A percentile compares a stretch with the other conserved stretches of the same genome.
Conservation (phyloP, 2,888 invertebrate genomes). For the Chrysotoxum bicinctum region DNA sequence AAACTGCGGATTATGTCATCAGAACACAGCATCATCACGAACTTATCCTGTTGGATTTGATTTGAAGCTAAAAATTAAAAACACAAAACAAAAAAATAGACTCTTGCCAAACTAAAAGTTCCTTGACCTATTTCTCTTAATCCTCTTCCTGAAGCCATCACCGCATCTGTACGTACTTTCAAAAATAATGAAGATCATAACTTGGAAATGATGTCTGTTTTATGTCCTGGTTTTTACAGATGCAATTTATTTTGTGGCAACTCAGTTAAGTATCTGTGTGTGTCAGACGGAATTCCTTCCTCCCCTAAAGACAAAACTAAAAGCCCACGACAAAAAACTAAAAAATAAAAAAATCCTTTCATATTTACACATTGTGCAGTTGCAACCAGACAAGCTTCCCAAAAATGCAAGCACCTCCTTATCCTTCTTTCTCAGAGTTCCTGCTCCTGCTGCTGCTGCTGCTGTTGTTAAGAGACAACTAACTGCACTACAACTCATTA, state of each 20-base stretch:
- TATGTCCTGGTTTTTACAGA: conserved; percentile 64
- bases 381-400: conserved; percentile 60
- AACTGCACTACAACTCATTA: conserved; percentile 70
- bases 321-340: conserved; percentile 15
- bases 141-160: not conserved
- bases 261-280: conserved; percentile 35
- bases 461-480: conserved; percentile 55
- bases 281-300: conserved; percentile 36
- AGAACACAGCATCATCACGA: conserved; percentile 38
- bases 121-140: conserved; percentile 18
- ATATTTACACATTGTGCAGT: conserved; percentile 68
- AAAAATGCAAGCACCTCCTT: conserved; percentile 42
- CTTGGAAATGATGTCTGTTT: conserved; percentile 62
- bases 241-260: conserved; percentile 68
- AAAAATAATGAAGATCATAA: conserved; percentile 52
- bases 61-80: not conserved
- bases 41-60: conserved; percentile 24
- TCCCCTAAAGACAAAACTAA: conserved; percentile 23
- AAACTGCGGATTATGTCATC: conserved; percentile 62
- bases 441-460: conserved; percentile 25
- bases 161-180: not conserved
- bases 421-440: conserved; percentile 5
- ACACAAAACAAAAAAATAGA: not conserved
- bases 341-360: conserved; percentile 39
- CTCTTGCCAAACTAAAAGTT: conserved; percentile 17